A percentile compares a stretch with the other conserved stretches of the same genome.
These are phyloP conservation scores for Campylomormyrus numenius DNA, from an alignment of 2,113 vertebrate species.

Conservation along the genomic window DNA sequence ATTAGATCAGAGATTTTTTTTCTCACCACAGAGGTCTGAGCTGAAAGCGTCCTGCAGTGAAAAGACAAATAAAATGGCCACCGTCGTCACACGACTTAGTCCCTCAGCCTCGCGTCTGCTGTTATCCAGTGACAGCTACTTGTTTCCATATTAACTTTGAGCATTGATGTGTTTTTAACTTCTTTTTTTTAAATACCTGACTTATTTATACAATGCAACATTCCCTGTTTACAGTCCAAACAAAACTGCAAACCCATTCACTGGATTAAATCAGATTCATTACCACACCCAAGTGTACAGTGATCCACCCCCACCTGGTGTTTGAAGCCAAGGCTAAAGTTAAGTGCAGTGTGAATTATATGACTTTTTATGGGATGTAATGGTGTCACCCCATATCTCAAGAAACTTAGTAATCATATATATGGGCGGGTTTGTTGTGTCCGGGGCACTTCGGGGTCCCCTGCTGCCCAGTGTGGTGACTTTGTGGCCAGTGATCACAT, in stretches of 20 bases:
- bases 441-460: background rate
- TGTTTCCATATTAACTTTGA: background rate
- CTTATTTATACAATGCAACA: background rate
- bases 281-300: background rate
- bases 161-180: background rate
- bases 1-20: background rate
- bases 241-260: background rate
- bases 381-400: background rate
- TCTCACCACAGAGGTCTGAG: background rate
- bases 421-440: background rate
- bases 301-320: background rate
- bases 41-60: background rate
- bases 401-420: background rate
- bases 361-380: background rate
- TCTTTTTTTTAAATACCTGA: background rate
- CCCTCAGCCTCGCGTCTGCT: background rate
- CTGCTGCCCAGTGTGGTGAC: background rate
- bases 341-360: background rate
- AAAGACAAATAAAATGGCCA: background rate
- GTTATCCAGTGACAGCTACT: background rate
- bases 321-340: background rate
- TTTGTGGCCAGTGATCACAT: background rate
- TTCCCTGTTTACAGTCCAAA: background rate
- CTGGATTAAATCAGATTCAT: background rate
- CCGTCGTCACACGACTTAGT: background rate